Evolutionary conservation across 1,140 invertebrate species (phyloP), one percentile per base, ranked within the genome.

Genomic region (Drosophila rhopaloa): DNA sequence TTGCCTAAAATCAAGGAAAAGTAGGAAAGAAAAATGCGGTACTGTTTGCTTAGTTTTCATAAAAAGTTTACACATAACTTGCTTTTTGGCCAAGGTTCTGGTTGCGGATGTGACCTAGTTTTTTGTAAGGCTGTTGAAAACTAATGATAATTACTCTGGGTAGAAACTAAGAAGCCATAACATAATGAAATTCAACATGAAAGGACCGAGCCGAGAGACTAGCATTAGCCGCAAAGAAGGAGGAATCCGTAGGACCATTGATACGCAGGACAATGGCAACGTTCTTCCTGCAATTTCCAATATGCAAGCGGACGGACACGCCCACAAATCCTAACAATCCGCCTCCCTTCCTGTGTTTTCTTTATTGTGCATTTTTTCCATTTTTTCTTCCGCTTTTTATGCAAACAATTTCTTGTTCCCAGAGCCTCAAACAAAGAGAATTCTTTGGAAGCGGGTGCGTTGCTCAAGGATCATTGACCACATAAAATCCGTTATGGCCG

Each of bases 401-500:
- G 51, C 78, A 67, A 81, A 84, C 58, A 74, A 50, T 58, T 29
- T 41, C 66, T 27, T 37, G 38, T 53, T 40, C 11, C 32, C 41
- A 43, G 55, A 24, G 27, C 10, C 56, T 32, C 48, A 46, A 41
- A 67, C 82, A 88, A 88, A 65, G 79, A 29, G 35, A 62, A 63
- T 88, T 59, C 67, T 68, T 27, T 54, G 77, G 58, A 73, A 72
- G 43, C 48, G 57, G 70, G 47, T 85, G 81, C 56, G 47, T 67
- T 75, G 50, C 43, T 50, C 50, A 79, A 86, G 84, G 83, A 86
- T 86, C 83, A 79, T 79, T 86, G 83, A 88, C 83, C 83, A 88
- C 84, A 86, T 86, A 88, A 88, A 89, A 56, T 53, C 83, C 83
- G 83, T 86, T 86, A 89, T 79, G 76, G 72, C 83, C 83, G 47